phyloP scores from a whole-genome alignment of 1,140 invertebrate species.

The Bombus turneri region DNA sequence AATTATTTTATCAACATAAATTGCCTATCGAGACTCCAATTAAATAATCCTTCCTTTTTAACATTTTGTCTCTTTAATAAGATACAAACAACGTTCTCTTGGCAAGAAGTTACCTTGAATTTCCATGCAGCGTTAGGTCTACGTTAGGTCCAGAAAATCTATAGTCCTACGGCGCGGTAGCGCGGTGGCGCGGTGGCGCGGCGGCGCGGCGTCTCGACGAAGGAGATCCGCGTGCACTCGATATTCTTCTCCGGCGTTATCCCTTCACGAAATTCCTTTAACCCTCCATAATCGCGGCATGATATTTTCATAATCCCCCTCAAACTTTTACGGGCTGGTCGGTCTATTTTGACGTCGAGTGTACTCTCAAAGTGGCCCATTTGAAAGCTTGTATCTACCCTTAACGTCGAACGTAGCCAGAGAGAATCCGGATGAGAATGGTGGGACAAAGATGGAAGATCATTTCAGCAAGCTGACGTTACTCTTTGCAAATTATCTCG shows the following conservation, averaged over 20 bases:
- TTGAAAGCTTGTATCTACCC: conserved; percentile 30
- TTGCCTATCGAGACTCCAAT: too few species aligned
- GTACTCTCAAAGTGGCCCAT: conserved; percentile 45
- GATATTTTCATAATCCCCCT: conserved; percentile 48
- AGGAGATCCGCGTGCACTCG: neutral
- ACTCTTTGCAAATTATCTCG: conserved; percentile 65
- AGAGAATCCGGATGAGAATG: conserved; percentile 7
- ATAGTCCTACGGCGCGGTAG: neutral
- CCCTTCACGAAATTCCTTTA: conserved; percentile 24
- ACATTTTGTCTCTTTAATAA: neutral
- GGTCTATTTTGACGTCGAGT: conserved; percentile 36
- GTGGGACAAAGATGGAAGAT: conserved; percentile 36
- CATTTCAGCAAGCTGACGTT: conserved; percentile 56
- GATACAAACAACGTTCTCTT: neutral
- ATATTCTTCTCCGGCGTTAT: conserved; percentile 14
- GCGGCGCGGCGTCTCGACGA: too few species aligned
- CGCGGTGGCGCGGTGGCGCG: too few species aligned
- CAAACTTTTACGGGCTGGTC: conserved; percentile 7
- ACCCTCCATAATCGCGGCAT: conserved; percentile 31
- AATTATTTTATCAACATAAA: too few species aligned
- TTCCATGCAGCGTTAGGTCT: neutral
- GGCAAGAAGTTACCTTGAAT: too few species aligned
- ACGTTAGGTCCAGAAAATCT: conserved; percentile 7
- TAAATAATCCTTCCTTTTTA: neutral
- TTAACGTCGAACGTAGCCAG: conserved; percentile 15